Percentiles rank a stretch among this genome's conserved stretches.
Conservation (phyloP, 2,113 vertebrate species). For the Cinclus cinclus region DNA sequence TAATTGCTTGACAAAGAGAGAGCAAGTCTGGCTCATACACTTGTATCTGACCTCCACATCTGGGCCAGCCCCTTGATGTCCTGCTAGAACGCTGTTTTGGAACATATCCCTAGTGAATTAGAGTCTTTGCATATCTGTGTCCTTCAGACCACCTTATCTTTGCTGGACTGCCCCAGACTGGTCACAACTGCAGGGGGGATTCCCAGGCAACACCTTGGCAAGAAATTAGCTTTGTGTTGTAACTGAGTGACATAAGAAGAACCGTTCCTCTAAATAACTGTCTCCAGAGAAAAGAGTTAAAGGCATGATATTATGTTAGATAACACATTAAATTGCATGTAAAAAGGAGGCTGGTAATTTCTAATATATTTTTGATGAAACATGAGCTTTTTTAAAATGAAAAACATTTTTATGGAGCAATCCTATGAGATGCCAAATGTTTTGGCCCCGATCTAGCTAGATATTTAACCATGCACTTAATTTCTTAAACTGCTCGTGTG, state of each 20-base stretch:
- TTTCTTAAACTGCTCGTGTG: conserved; percentile 21
- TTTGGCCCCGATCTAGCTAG: conserved; percentile 25
- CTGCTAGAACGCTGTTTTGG: neutral
- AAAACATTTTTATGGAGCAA: conserved; percentile 27
- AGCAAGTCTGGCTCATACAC: neutral
- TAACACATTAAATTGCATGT: neutral
- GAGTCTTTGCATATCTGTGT: neutral
- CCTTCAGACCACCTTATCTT: neutral
- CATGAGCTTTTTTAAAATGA: neutral
- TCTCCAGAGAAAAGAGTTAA: neutral
- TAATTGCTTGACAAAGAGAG: conserved; percentile 9
- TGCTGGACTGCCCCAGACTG: neutral
- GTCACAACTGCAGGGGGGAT: neutral
- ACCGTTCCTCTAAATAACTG: neutral
- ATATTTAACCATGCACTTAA: conserved; percentile 12
- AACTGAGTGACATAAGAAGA: neutral
- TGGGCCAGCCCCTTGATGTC: neutral
- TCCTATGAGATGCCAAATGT: conserved; percentile 20
- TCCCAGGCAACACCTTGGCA: neutral
- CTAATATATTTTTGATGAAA: neutral
- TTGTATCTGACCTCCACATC: neutral
- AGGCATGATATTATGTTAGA: neutral
- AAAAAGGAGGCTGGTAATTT: conserved; percentile 6
- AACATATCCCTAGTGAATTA: neutral
- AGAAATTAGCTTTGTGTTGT: neutral